Evolutionary conservation across 2,888 invertebrate genomes (phyloP).

Genomic region (Patella depressa): DNA sequence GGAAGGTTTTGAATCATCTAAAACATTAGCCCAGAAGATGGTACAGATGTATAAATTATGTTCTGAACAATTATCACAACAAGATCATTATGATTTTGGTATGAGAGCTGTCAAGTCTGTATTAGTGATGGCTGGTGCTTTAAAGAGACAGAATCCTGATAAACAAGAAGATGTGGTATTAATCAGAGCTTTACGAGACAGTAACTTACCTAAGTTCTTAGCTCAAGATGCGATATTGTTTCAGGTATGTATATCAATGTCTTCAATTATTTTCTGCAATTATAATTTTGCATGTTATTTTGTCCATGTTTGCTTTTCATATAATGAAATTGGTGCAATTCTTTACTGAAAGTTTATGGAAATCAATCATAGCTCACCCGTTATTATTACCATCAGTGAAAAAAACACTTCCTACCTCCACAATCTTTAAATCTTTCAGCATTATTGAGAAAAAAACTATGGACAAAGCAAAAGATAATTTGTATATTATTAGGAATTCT

Average conservation of each 20-base stretch:
- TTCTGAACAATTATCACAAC: constrained; percentile 91
- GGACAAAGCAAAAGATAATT: no score
- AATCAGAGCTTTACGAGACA: constrained; percentile 88
- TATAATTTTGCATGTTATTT: neutral
- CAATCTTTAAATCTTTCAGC: no score
- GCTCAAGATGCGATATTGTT: constrained; percentile 87
- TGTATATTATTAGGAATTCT: no score
- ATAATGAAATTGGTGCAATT: no score
- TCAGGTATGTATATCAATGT: constrained; percentile 73
- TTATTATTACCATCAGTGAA: no score
- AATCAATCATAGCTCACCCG: neutral
- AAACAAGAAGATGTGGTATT: constrained; percentile 83
- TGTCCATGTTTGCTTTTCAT: neutral
- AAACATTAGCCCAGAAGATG: constrained; percentile 90
- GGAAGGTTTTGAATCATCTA: constrained; percentile 92
- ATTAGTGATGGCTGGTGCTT: constrained; percentile 90
- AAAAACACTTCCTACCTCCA: no score
- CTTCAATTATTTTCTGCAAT: neutral
- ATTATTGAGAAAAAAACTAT: no score
- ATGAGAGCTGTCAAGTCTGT: constrained; percentile 81
- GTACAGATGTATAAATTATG: constrained; percentile 93
- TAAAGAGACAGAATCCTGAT: constrained; percentile 88
- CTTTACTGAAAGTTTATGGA: neutral
- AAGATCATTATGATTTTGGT: constrained; percentile 89
- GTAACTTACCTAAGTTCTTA: constrained; percentile 91